Percentiles rank a stretch among this genome's conserved stretches.
phyloP scores from a whole-genome alignment of 2,888 invertebrate species.

The Nomada ferruginata region DNA sequence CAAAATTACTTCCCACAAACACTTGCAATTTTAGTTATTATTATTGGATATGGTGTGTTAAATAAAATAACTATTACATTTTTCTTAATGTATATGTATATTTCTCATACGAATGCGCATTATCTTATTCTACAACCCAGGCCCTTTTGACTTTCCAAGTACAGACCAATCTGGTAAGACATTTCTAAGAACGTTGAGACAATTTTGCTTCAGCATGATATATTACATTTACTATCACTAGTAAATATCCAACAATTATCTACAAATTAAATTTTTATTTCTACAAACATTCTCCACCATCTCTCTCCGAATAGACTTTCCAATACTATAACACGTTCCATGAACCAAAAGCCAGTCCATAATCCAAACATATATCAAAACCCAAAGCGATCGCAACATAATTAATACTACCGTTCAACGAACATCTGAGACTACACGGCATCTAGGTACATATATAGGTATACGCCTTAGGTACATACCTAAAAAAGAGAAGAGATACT shows the following conservation, averaged over 20 bases:
- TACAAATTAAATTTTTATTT: not conserved
- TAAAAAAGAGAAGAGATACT: conserved; percentile 49
- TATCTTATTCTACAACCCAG: too few species aligned
- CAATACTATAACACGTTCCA: not conserved
- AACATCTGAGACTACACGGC: not conserved
- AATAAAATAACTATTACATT: too few species aligned
- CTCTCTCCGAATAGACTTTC: too few species aligned
- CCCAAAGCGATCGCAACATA: not conserved
- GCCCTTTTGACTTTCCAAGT: too few species aligned
- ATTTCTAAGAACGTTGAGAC: too few species aligned
- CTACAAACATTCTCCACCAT: not conserved
- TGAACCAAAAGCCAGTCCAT: too few species aligned
- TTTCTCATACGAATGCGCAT: too few species aligned
- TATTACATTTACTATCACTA: too few species aligned
- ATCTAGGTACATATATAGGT: not conserved
- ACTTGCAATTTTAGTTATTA: not conserved
- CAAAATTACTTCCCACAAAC: not conserved
- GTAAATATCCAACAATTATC: not conserved
- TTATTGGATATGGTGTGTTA: too few species aligned
- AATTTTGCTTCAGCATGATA: too few species aligned
- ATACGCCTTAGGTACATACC: conserved; percentile 36
- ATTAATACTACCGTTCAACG: conserved; percentile 14
- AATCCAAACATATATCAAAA: conserved; percentile 4
- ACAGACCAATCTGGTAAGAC: too few species aligned
- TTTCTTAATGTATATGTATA: too few species aligned